These are phyloP conservation scores for Bos taurus DNA, from an alignment of 2,113 vertebrate species.

Conservation along the genomic window DNA sequence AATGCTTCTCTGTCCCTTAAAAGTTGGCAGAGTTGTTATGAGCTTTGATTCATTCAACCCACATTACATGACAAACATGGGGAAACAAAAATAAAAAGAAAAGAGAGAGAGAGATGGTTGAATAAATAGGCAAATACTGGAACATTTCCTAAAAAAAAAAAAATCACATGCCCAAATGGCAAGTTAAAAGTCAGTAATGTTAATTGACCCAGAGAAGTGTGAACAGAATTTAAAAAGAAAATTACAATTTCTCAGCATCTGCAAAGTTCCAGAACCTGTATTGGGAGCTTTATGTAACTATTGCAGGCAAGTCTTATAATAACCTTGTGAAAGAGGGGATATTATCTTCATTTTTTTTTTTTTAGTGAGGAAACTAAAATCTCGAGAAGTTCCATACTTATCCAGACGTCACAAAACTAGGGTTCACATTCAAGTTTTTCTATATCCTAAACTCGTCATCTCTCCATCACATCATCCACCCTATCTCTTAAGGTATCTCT, in stretches of 20 bases:
- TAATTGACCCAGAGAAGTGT: neutral
- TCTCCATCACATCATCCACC: neutral
- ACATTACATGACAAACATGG: neutral
- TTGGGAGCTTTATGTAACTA: neutral
- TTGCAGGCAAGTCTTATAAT: neutral
- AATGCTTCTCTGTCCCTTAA: neutral
- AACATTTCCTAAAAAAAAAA: neutral
- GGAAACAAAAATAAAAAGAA: neutral
- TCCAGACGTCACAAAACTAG: neutral
- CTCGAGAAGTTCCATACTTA: neutral
- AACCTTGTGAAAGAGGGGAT: neutral
- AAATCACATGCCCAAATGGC: neutral
- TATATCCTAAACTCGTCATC: neutral
- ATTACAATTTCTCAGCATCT: neutral
- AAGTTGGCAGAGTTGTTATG: neutral
- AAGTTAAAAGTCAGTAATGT: neutral
- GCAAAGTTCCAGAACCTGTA: neutral
- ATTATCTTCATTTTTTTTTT: neutral
- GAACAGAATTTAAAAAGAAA: neutral
- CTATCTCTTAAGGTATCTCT: neutral
- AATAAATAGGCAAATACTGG: neutral
- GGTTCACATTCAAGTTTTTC: neutral
- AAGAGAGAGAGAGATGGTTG: neutral
- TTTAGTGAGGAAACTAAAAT: neutral
- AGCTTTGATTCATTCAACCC: neutral